These are phyloP conservation scores for Eleginops maclovinus DNA, from an alignment of 2,113 vertebrate species.

Conservation along the genomic window DNA sequence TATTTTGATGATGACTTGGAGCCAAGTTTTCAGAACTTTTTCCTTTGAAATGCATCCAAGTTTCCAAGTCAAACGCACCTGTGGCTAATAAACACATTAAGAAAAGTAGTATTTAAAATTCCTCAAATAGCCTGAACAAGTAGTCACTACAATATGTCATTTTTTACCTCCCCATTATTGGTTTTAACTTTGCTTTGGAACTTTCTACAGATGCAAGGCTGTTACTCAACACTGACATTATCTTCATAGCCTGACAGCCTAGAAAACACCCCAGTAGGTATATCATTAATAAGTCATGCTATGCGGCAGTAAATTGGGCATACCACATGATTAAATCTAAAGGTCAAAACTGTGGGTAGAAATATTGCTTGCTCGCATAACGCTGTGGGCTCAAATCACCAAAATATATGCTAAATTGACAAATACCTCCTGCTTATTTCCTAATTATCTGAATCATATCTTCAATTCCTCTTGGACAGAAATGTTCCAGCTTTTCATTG, in stretches of 20 bases:
- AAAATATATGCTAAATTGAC: neutral
- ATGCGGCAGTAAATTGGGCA: neutral
- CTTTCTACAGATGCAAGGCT: no score
- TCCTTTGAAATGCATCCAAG: no score
- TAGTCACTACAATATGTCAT: no score
- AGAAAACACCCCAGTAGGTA: neutral
- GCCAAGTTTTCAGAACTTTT: neutral
- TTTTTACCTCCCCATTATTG: no score
- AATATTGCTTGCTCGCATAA: neutral
- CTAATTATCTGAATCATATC: neutral
- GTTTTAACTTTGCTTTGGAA: no score
- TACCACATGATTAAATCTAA: constrained; percentile 8
- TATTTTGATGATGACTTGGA: constrained; percentile 11
- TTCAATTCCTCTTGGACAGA: neutral
- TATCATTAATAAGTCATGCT: constrained; percentile 9
- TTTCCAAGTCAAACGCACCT: no score
- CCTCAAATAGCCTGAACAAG: no score
- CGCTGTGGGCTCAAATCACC: neutral
- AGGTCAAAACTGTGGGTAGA: constrained; percentile 14
- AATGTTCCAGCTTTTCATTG: neutral
- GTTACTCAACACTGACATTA: no score
- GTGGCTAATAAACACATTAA: no score
- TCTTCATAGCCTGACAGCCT: neutral
- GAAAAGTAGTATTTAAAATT: no score
- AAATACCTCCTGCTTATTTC: neutral